These are phyloP conservation scores for Gymnodraco acuticeps DNA, from an alignment of 2,797 vertebrate species.

Conservation along the genomic window DNA sequence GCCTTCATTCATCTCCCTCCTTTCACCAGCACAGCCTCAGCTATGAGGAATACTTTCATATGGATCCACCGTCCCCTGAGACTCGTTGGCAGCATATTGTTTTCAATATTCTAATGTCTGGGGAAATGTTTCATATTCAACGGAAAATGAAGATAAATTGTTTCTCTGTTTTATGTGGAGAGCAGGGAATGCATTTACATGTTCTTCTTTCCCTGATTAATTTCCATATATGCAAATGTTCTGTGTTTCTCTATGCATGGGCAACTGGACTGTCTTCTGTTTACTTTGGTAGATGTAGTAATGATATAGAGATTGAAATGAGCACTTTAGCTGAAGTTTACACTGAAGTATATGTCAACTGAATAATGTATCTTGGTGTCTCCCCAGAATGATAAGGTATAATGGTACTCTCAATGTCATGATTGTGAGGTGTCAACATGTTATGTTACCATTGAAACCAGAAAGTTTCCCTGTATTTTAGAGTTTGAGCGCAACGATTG, in stretches of 20 bases:
- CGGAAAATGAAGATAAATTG: constrained; percentile 78
- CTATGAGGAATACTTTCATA: constrained; percentile 65
- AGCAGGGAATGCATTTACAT: constrained; percentile 62
- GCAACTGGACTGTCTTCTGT: constrained; percentile 38
- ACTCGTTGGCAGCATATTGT: constrained; percentile 71
- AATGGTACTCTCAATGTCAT: background rate
- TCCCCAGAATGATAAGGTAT: background rate
- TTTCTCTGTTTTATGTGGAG: constrained; percentile 50
- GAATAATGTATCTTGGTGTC: constrained; percentile 1
- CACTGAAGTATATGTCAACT: background rate
- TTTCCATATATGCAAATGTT: constrained; percentile 69
- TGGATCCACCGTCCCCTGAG: constrained; percentile 63
- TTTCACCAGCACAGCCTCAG: constrained; percentile 52
- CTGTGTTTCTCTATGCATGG: constrained; percentile 36
- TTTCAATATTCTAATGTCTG: constrained; percentile 65
- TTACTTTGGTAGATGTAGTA: constrained; percentile 32
- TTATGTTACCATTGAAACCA: background rate
- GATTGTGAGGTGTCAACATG: background rate
- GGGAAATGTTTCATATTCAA: constrained; percentile 60
- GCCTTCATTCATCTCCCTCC: constrained; percentile 60
- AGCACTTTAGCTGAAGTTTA: constrained; percentile 9
- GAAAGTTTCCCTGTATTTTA: too few relatives aligned
- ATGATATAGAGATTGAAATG: constrained; percentile 44
- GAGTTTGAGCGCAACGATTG: background rate
- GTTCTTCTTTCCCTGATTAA: constrained; percentile 47